phyloP scores from a whole-genome alignment of 1,140 invertebrate genomes.

The Drosophila nigrodunni region DNA sequence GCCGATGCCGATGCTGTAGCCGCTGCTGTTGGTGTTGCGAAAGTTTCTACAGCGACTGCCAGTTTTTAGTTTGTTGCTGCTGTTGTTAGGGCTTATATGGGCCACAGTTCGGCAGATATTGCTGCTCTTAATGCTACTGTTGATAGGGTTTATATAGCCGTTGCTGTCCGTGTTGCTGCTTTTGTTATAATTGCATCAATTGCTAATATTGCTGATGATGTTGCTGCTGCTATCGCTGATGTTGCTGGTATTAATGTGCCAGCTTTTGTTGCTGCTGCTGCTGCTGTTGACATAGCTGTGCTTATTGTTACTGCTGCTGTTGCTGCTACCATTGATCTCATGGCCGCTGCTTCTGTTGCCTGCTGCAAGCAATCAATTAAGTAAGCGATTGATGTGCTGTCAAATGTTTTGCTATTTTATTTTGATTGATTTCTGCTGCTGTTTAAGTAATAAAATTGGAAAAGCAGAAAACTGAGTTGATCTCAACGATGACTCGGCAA shows the following conservation, averaged over 20 bases:
- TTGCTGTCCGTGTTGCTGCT: background rate
- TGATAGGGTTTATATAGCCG: background rate
- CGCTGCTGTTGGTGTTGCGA: conserved; percentile 2
- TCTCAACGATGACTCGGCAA: conserved; percentile 26
- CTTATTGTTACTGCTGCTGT: background rate
- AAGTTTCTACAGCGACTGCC: background rate
- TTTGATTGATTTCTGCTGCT: conserved; percentile 71
- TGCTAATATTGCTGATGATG: background rate
- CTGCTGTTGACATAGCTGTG: background rate
- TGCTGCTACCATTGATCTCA: background rate
- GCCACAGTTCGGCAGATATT: background rate
- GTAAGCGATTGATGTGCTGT: conserved; percentile 45
- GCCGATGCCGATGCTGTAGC: background rate
- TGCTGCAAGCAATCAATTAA: conserved; percentile 70
- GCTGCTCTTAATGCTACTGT: background rate
- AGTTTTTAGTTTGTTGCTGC: background rate
- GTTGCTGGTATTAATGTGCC: background rate
- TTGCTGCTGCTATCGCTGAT: background rate
- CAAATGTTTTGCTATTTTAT: conserved; percentile 58
- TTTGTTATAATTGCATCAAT: background rate
- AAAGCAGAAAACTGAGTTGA: conserved; percentile 6
- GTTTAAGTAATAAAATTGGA: conserved; percentile 5
- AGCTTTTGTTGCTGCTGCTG: background rate
- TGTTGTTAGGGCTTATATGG: background rate
- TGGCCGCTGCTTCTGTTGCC: conserved; percentile 7